Evolutionary conservation across 1,140 invertebrate genomes (phyloP), one percentile per base, ranked within the genome.

Genomic region (Camponotus vicinus): DNA sequence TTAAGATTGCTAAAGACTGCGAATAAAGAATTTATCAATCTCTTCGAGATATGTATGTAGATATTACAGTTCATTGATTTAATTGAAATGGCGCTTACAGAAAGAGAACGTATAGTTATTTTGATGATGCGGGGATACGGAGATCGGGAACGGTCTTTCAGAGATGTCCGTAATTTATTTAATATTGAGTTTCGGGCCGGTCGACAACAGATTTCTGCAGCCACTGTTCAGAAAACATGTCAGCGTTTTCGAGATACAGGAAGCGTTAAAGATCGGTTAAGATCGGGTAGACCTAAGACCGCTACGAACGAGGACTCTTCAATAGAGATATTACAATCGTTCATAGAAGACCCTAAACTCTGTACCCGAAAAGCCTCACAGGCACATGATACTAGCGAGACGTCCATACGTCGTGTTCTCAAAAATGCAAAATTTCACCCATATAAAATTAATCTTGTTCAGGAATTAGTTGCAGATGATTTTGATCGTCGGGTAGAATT

Each of bases 361-460:
- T 27, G 0, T 27, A 27, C 27, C 27, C 27, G 27, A 27, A 27
- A 27, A 27, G 27, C 27, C 27, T 27, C 27, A 27, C 27, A 27
- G 27, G 27, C 27, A 27, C 27, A 27, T 27, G 27, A 27, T 27
- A 27, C 27, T 27, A 27, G 27, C 27, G 9, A 1, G n/a, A 13
- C 8, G 21, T 69, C 66, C 40, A 45, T 45, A 45, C 40, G n/a
- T 42, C n/a, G 37, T 45, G 66, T 69, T 69, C 40, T 69, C 9
- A 69, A 69, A 69, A 69, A 69, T 45, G 18, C n/a, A n/a, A 66
- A 69, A 69, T 69, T 27, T 69, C 40, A n/a, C n/a, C n/a, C 9
- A 45, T 69, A 13, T n/a, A 69, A 69, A 69, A 45, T 69, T 2
- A 69, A 69, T 69, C 40, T 69, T 45, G 66, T 67, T 27, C 40